phyloP scores from a whole-genome alignment of 2,113 vertebrate species.

The Toxotes chatareus region DNA sequence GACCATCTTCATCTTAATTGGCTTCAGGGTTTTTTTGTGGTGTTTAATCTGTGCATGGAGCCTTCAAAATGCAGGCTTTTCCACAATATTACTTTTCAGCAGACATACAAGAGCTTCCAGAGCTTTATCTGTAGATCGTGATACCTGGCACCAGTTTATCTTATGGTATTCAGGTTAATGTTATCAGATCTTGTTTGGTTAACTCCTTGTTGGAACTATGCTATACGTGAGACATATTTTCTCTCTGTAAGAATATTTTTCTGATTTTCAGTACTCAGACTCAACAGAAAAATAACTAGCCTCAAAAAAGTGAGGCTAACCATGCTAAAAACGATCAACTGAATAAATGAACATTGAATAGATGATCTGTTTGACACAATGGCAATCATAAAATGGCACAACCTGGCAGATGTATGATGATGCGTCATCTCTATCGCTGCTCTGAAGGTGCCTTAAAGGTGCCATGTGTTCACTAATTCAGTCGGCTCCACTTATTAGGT shows the following conservation, averaged over 20 bases:
- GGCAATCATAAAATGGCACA: too few relatives aligned
- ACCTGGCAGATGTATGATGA: too few relatives aligned
- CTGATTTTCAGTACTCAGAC: background rate
- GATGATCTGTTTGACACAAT: too few relatives aligned
- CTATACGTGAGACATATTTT: background rate
- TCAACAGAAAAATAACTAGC: background rate
- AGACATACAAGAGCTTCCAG: background rate
- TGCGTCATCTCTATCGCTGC: too few relatives aligned
- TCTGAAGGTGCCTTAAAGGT: background rate
- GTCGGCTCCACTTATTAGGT: background rate
- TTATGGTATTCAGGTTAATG: background rate
- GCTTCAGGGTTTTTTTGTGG: slow-evolving; percentile 20
- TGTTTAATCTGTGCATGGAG: slow-evolving; percentile 1
- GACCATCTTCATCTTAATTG: slow-evolving; percentile 34
- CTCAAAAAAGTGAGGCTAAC: background rate
- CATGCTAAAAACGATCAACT: too few relatives aligned
- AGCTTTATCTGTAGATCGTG: background rate
- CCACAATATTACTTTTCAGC: slow-evolving; percentile 2
- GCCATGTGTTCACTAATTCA: background rate
- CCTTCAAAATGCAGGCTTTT: background rate
- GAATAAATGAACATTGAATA: too few relatives aligned
- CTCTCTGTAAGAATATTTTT: background rate
- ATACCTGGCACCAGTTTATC: background rate
- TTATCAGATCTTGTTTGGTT: background rate
- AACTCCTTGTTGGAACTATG: background rate